phyloP scores from a whole-genome alignment of 64 coral and sea anemone species.

The Cladopsammia gracilis region DNA sequence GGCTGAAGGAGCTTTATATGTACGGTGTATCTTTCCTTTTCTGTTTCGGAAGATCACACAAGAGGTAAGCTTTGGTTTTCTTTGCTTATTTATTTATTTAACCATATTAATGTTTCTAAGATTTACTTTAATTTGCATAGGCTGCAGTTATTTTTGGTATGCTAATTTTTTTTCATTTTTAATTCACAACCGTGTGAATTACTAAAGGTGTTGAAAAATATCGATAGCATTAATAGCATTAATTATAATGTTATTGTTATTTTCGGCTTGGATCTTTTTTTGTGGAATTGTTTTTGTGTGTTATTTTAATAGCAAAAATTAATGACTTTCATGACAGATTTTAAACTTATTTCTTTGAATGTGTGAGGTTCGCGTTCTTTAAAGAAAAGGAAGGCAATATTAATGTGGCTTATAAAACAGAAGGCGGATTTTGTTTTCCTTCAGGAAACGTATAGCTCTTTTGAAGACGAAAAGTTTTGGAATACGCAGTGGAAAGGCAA shows the following conservation, averaged over 20 bases:
- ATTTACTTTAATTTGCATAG: conserved; percentile 20
- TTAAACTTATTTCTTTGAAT: conserved; percentile 72
- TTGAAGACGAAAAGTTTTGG: conserved; percentile 63
- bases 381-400: conserved; percentile 59
- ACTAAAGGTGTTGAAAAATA: neutral
- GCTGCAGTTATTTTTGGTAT: conserved; percentile 14
- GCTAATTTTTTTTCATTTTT: neutral
- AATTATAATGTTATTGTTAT: conserved; percentile 11
- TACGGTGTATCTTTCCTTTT: neutral
- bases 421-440: conserved; percentile 72
- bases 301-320: conserved; percentile 9
- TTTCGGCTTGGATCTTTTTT: conserved; percentile 10
- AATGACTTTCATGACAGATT: conserved; percentile 17
- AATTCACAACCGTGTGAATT: neutral
- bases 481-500: conserved; percentile 71
- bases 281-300: conserved; percentile 2
- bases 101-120: neutral
- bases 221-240: neutral
- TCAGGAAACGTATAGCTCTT: conserved; percentile 68
- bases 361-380: conserved; percentile 51
- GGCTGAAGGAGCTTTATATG: neutral
- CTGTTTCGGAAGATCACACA: conserved; percentile 1
- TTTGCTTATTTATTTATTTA: neutral
- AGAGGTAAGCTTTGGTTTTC: neutral
- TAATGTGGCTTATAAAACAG: conserved; percentile 67